Base-by-base conservation (phyloP, 2,888 invertebrate species). In the Luperina testacea region DNA sequence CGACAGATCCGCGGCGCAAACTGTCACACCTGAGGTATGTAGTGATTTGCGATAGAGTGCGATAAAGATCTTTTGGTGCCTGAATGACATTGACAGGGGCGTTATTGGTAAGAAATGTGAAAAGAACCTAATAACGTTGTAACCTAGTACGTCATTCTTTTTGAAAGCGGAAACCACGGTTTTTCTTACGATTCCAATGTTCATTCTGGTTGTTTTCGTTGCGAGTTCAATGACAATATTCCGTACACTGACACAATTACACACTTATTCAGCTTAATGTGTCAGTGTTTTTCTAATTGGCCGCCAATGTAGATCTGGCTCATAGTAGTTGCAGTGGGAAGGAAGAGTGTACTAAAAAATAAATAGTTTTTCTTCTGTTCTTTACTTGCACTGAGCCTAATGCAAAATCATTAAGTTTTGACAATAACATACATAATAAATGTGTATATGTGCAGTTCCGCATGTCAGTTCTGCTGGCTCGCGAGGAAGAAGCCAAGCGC, bases 401-500 rank as follows among this genome's bases (percentile, higher is more conserved):
- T 20, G 32, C 20, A 32, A 68, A 45, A 48, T 68, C 13, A 51
- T 27, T 51, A 20, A 20, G 8, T 7, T 27, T 64, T 27, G 3
- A 27, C 11, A 67, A 27, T 32, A 13, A 11, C 8, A 51, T 20
- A 24, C 8, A 3, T 70, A 70, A 32, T 53, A 38, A 32, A 57
- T 38, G n/a, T 71, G 11, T 57, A 7, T 79, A 63, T 89, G 5
- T 90, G 0, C 90, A 98, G 97, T 98, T 98, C 94, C 97, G 98
- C 80, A 98, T 98, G 98, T 98, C 97, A 0, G 98, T 98, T 80
- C 93, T 98, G 75, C 93, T 98, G 90, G 97, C 98, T 13, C 97
- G 98, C 77, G 98, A 98, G 87, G 98, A 98, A 87, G 97, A 97
- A 63, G 92, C 93, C 27, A 93, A 94, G 83, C 91, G 94, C 27